These are phyloP conservation scores for Drosophila eohydei DNA, from an alignment of 2,888 invertebrate species.

Conservation along the genomic window DNA sequence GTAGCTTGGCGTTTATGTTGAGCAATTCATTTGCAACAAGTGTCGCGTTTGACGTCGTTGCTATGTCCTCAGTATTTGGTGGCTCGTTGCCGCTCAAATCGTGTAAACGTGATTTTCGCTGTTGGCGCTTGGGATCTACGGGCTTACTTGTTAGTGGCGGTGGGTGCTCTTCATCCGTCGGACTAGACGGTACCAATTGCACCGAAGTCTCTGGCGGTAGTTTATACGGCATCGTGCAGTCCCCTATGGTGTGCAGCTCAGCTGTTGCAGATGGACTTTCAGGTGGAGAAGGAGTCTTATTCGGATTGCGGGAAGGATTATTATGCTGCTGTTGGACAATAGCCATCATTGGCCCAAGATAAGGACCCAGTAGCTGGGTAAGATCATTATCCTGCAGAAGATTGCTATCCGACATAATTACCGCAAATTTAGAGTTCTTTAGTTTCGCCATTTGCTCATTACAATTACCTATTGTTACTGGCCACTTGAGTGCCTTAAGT, in stretches of 20 bases:
- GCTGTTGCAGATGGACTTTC: constrained; percentile 35
- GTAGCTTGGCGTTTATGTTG: constrained; percentile 59
- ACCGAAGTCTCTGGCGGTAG: constrained; percentile 84
- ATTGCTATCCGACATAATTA: constrained; percentile 83
- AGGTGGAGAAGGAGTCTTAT: constrained; percentile 24
- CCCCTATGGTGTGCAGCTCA: constrained; percentile 45
- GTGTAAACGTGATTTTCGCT: constrained; percentile 31
- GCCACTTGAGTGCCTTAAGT: constrained; percentile 84
- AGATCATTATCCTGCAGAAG: constrained; percentile 84
- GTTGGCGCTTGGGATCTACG: constrained; percentile 17
- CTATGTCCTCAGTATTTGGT: neutral
- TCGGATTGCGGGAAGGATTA: constrained; percentile 27
- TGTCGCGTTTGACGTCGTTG: constrained; percentile 54
- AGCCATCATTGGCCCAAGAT: constrained; percentile 75
- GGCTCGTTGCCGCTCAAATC: constrained; percentile 30
- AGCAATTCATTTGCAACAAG: constrained; percentile 59
- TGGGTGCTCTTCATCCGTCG: constrained; percentile 61
- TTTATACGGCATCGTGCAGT: constrained; percentile 82
- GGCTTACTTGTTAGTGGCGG: constrained; percentile 12
- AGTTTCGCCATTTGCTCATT: constrained; percentile 81
- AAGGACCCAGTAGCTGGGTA: constrained; percentile 83
- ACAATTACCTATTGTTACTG: constrained; percentile 76
- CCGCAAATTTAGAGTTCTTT: constrained; percentile 82
- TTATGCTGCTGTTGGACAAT: constrained; percentile 73
- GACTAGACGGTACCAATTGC: constrained; percentile 82